Conservation (phyloP, 1,140 invertebrate genomes). For the Acyrthosiphon pisum region DNA sequence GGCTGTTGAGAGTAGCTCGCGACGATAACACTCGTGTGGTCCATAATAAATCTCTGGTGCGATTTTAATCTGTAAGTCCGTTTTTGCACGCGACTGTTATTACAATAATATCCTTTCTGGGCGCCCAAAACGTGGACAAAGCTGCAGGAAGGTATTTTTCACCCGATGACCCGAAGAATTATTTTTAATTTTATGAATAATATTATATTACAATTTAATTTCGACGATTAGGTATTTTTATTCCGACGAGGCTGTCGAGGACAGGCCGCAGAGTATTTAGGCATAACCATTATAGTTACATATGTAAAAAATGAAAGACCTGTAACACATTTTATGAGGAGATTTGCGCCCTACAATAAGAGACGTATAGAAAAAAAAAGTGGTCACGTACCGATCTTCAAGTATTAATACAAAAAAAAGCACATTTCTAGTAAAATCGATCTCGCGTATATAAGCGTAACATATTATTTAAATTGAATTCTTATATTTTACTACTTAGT, state of each 20-base stretch:
- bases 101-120: neutral
- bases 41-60: neutral
- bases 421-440: neutral
- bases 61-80: neutral
- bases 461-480: no score
- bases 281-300: no score
- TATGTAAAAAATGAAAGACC: no score
- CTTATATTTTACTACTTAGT: no score
- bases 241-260: neutral
- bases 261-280: no score
- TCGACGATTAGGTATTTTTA: neutral
- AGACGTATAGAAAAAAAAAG: neutral
- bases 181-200: neutral
- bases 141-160: neutral
- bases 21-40: neutral
- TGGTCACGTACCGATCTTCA: neutral
- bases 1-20: neutral
- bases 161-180: neutral
- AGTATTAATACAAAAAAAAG: neutral
- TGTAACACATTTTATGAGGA: no score
- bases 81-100: neutral
- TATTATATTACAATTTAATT: neutral
- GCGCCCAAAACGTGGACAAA: neutral
- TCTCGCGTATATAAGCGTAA: no score
- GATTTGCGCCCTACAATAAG: neutral